Conservation (phyloP, 2,113 vertebrate genomes). For the Tupaia tana region DNA sequence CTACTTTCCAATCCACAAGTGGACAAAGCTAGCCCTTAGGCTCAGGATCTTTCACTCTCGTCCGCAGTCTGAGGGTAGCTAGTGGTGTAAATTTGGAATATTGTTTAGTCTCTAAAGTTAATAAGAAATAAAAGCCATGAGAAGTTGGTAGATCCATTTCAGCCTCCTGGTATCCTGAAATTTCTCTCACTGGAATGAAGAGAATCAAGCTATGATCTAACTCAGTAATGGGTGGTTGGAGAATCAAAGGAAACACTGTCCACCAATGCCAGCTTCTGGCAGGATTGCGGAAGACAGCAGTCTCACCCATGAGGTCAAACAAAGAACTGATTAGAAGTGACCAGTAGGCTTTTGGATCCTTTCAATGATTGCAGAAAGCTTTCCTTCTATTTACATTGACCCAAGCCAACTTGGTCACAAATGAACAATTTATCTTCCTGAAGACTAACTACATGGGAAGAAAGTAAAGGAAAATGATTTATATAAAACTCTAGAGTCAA, state of each 20-base stretch:
- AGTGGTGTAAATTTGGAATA: not conserved
- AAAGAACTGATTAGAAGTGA: not conserved
- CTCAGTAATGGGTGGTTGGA: constrained; percentile 13
- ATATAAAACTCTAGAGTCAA: not conserved
- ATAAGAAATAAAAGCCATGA: constrained; percentile 2
- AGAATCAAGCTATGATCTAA: constrained; percentile 24
- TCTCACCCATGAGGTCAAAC: not conserved
- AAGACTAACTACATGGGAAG: not conserved
- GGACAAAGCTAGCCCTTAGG: not conserved
- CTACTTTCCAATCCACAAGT: not conserved
- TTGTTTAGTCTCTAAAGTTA: not conserved
- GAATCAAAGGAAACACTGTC: not conserved
- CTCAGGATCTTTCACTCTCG: not conserved
- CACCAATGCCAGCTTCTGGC: not conserved
- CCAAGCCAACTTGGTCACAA: not conserved
- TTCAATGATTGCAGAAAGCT: not conserved
- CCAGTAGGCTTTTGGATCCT: not conserved
- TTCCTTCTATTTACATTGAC: not conserved
- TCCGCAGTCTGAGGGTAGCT: not conserved
- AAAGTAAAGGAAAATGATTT: not conserved
- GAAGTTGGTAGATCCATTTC: constrained; percentile 47
- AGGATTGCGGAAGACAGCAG: not conserved
- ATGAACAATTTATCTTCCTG: not conserved
- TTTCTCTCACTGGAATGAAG: constrained; percentile 27
- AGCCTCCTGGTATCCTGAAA: constrained; percentile 51